Evolutionary conservation across 2,113 vertebrate species (phyloP).

Genomic region (Galeopterus variegatus): DNA sequence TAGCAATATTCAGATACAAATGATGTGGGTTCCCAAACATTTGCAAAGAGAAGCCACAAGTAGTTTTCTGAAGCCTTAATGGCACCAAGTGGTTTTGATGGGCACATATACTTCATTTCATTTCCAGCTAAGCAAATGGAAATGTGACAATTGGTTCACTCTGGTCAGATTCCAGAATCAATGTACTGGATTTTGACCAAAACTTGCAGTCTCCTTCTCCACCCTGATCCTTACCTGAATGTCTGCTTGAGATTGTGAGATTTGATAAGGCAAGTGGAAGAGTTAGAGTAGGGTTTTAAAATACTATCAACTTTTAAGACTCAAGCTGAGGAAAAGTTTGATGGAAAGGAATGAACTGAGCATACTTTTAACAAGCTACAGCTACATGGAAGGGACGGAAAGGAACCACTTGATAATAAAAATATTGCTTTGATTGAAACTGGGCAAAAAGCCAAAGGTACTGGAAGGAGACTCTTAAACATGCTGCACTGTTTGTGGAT

Average conservation of each 20-base stretch:
- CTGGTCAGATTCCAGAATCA: background rate
- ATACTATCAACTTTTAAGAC: conserved; percentile 79
- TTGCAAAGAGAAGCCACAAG: background rate
- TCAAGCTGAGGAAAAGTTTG: conserved; percentile 76
- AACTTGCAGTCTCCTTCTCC: background rate
- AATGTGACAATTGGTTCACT: background rate
- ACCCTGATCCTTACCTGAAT: background rate
- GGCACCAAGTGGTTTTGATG: background rate
- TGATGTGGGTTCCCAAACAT: conserved; percentile 1
- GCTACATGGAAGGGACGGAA: conserved; percentile 86
- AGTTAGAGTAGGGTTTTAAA: conserved; percentile 67
- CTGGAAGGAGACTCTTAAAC: conserved; percentile 81
- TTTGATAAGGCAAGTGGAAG: background rate
- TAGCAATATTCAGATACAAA: background rate
- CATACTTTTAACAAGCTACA: conserved; percentile 85
- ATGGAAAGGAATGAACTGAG: conserved; percentile 82
- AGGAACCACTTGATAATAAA: conserved; percentile 82
- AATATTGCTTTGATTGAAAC: conserved; percentile 87
- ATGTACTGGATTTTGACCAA: background rate
- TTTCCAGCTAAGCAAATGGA: conserved; percentile 4
- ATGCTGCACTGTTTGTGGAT: conserved; percentile 84
- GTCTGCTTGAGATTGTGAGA: background rate
- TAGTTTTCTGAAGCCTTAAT: conserved; percentile 14
- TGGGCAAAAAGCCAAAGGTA: conserved; percentile 86
- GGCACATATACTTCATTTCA: background rate